Conservation (phyloP, 2,113 vertebrate species). For the Trematomus loennbergii region DNA sequence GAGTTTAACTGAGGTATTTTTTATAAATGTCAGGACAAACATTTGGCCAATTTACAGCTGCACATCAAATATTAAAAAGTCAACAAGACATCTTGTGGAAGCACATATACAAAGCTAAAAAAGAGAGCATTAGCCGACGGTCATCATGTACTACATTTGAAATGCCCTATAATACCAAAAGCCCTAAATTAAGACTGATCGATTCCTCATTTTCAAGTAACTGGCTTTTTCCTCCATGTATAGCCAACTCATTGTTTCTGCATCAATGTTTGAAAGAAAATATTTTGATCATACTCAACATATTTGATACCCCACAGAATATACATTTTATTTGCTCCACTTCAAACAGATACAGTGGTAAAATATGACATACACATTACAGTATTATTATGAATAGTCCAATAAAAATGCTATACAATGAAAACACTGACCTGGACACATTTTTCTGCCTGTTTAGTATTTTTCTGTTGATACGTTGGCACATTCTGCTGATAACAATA, state of each 20-base stretch:
- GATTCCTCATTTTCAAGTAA: background rate
- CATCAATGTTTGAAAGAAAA: background rate
- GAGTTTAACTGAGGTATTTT: conserved; percentile 3
- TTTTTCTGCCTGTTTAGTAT: no score
- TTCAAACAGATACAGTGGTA: no score
- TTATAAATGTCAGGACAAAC: background rate
- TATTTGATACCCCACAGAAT: no score
- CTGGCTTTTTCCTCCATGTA: no score
- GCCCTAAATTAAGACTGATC: no score
- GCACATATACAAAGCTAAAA: background rate
- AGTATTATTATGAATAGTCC: background rate
- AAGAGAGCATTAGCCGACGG: background rate
- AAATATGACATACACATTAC: background rate
- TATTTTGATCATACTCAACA: no score
- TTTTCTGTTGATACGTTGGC: background rate
- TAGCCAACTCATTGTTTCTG: background rate
- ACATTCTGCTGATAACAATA: background rate
- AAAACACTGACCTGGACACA: background rate
- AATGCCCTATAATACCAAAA: background rate
- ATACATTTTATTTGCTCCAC: no score
- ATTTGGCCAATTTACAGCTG: background rate
- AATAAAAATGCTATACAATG: background rate
- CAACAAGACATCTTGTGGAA: background rate
- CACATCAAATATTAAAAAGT: conserved; percentile 5
- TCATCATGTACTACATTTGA: background rate